A percentile compares a stretch with the other conserved stretches of the same genome.
These are phyloP conservation scores for Spodoptera picta DNA, from an alignment of 2,888 invertebrate genomes.

Conservation along the genomic window DNA sequence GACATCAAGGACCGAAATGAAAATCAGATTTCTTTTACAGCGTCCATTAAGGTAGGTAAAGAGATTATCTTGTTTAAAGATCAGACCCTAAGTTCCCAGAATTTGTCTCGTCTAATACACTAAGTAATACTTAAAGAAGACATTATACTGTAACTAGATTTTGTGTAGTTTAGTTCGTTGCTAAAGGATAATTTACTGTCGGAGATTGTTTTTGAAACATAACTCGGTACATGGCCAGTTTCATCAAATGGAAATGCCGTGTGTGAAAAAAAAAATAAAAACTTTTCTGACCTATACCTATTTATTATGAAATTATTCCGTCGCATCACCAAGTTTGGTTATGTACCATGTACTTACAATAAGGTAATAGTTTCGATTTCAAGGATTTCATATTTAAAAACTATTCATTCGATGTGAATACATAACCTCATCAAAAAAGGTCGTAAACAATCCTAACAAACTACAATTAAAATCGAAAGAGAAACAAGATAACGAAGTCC, in stretches of 20 bases:
- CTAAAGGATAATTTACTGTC: not conserved
- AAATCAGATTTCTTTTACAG: conserved; percentile 1
- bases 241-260: too few relatives aligned
- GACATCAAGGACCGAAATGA: conserved; percentile 6
- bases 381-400: too few relatives aligned
- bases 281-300: too few relatives aligned
- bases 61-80: conserved; percentile 17
- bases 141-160: conserved; percentile 9
- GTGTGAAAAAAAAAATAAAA: not conserved
- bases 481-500: conserved; percentile 7
- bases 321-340: too few relatives aligned
- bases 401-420: not conserved
- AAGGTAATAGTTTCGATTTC: not conserved
- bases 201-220: too few relatives aligned
- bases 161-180: not conserved
- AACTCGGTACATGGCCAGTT: not conserved
- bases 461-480: not conserved
- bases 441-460: not conserved
- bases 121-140: conserved; percentile 5
- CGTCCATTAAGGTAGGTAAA: conserved; percentile 1
- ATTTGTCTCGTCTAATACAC: conserved; percentile 8
- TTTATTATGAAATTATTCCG: too few relatives aligned
- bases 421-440: not conserved
- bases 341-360: too few relatives aligned
- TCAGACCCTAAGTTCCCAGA: conserved; percentile 14